These are phyloP conservation scores for Laupala kohalensis DNA, from an alignment of 1,140 invertebrate species.

Conservation along the genomic window DNA sequence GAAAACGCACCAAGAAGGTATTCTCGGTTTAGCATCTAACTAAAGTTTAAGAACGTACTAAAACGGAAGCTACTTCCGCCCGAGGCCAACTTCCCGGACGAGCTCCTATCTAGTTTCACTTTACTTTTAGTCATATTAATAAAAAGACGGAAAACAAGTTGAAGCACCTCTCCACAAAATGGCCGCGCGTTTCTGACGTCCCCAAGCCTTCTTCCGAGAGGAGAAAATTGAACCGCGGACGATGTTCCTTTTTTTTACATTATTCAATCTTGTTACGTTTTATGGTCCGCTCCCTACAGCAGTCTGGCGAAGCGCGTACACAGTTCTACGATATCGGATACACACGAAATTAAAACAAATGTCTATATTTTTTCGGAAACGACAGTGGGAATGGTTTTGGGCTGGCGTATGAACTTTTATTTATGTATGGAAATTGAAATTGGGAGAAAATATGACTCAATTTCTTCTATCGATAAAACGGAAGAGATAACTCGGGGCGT, in stretches of 20 bases:
- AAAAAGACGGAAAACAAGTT: not conserved
- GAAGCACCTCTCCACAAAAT: not conserved
- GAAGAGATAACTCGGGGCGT: not conserved
- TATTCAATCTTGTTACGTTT: not conserved
- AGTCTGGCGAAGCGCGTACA: not conserved
- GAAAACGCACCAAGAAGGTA: not conserved
- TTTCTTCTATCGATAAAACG: not conserved
- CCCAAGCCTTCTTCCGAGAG: not conserved
- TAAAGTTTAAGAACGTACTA: not conserved
- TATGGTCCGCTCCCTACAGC: not conserved
- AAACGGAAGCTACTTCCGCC: not conserved
- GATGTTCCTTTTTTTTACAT: not conserved
- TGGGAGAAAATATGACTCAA: not conserved
- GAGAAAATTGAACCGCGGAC: not conserved
- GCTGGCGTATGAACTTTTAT: not conserved
- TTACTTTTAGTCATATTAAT: not conserved
- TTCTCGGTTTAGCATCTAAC: not conserved
- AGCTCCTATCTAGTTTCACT: not conserved
- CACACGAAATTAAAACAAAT: not conserved
- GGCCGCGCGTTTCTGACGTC: not conserved
- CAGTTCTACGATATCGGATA: not conserved
- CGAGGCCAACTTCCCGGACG: not conserved
- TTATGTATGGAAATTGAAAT: not conserved
- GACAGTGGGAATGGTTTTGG: not conserved
- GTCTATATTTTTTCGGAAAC: not conserved